Evolutionary conservation across 2,113 vertebrate species (phyloP), one percentile per base, ranked within the genome.

Genomic region (Percina caprodes): DNA sequence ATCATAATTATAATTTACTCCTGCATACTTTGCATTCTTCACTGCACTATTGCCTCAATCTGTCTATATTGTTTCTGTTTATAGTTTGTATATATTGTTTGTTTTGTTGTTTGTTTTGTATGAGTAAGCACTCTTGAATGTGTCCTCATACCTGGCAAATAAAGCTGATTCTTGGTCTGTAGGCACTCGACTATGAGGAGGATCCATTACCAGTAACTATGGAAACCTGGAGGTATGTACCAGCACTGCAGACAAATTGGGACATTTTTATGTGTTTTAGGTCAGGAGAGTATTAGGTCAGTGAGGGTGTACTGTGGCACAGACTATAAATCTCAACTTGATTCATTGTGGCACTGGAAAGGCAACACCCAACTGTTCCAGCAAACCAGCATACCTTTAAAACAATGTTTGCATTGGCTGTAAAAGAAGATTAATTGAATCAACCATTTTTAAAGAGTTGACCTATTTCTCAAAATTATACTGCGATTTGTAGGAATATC

Each of bases 141-240:
- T 30, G 2, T 30, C 30, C 30, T 30, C 30, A 30, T 30, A 30
- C 30, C 30, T 4, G 30, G 4, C 4, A 4, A 30, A 30, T 30
- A 30, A 30, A 3, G 30, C 30, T 30, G 30, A 30, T 30, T 30
- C 63, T 71, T 45, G 13, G 15, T 83, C 48, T 69, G n/a, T 62
- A 95, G 94, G 74, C 52, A 59, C 75, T 70, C 2, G 82, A 80
- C 69, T 56, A 42, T 59, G 73, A 84, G 55, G 74, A 74, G 4
- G 83, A 89, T 55, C 76, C 74, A 12, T 70, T 79, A 67, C 68
- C 87, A 55, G 68, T 71, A 51, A 16, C 85, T 68, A 62, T 83
- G 80, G 91, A 91, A 80, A 88, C 83, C 65, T 77, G 24, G 39
- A 91, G 94, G 95, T 95, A 92, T 92, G 91, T 62, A 79, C 39